These are phyloP conservation scores for Oncorhynchus keta DNA, from an alignment of 2,113 vertebrate genomes.

Conservation along the genomic window DNA sequence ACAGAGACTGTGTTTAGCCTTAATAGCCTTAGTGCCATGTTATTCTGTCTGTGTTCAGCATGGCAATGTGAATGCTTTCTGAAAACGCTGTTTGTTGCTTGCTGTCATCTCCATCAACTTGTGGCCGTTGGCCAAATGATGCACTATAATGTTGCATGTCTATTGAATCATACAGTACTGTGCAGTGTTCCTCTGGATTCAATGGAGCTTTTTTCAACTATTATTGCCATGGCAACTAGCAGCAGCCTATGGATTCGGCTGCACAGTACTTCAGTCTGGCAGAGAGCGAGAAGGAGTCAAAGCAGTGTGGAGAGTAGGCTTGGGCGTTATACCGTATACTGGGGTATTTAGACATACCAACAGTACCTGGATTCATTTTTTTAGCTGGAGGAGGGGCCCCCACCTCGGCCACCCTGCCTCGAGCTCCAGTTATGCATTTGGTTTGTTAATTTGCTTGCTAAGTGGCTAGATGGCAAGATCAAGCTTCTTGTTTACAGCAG, in stretches of 20 bases:
- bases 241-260: constrained; percentile 36
- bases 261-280: not conserved
- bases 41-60: constrained; percentile 51
- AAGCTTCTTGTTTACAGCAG: no score
- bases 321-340: no score
- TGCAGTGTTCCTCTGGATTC: constrained; percentile 33
- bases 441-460: no score
- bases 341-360: no score
- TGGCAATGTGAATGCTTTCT: constrained; percentile 58
- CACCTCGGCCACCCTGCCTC: no score
- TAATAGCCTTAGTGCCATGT: not conserved
- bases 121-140: constrained; percentile 30
- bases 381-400: no score
- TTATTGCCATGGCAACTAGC: constrained; percentile 52
- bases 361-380: no score
- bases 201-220: constrained; percentile 53
- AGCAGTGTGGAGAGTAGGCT: not conserved
- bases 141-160: constrained; percentile 48
- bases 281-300: constrained; percentile 6
- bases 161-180: not conserved
- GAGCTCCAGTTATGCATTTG: no score
- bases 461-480: no score
- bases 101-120: constrained; percentile 51
- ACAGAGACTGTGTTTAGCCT: not conserved
- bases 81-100: constrained; percentile 42